Conservation (phyloP, 2,113 vertebrate species). For the Marcusenius ussheri region DNA sequence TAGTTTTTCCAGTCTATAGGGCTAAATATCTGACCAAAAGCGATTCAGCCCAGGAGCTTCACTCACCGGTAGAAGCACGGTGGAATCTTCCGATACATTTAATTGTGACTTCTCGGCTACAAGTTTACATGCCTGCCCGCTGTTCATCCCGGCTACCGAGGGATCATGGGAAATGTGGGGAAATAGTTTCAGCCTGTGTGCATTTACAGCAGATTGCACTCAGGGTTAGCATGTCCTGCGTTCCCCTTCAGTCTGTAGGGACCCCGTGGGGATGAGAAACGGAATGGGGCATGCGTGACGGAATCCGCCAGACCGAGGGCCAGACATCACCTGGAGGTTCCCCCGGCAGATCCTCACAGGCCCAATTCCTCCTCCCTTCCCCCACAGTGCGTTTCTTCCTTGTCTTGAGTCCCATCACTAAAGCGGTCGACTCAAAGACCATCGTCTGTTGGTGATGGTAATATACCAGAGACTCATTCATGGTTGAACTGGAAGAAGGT, state of each 20-base stretch:
- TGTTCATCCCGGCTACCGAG: background rate
- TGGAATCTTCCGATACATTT: background rate
- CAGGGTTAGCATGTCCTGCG: background rate
- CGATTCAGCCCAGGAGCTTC: background rate
- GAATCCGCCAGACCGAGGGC: background rate
- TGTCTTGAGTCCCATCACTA: background rate
- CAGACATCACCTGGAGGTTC: background rate
- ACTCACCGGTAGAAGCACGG: background rate
- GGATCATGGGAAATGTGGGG: background rate
- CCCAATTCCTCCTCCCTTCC: background rate
- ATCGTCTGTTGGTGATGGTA: conserved; percentile 21
- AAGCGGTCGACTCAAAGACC: conserved; percentile 4
- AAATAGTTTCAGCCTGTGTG: background rate
- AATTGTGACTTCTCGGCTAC: background rate
- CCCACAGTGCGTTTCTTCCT: background rate
- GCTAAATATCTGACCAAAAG: background rate
- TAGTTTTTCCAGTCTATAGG: background rate
- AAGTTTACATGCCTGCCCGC: background rate
- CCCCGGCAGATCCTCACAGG: background rate
- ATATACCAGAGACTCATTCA: conserved; percentile 18
- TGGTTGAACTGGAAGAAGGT: conserved; percentile 25
- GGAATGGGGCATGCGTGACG: background rate
- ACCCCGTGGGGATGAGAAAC: background rate
- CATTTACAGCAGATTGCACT: background rate
- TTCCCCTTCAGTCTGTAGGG: background rate